Percentiles rank a stretch among this genome's conserved stretches.
These are phyloP conservation scores for Melozone crissalis DNA, from an alignment of 2,113 vertebrate species.

Conservation along the genomic window DNA sequence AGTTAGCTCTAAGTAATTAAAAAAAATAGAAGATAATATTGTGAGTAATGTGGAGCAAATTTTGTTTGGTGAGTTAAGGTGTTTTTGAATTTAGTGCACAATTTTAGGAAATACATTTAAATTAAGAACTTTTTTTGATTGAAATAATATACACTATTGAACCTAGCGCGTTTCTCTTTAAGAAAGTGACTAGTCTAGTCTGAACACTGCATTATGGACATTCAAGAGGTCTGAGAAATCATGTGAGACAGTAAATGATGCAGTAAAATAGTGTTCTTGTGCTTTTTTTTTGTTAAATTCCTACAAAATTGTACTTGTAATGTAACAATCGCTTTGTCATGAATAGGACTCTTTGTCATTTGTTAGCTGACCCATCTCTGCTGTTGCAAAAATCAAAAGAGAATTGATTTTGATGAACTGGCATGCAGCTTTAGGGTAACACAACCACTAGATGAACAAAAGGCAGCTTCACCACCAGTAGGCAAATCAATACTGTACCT, in stretches of 20 bases:
- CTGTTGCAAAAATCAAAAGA: slow-evolving; percentile 66
- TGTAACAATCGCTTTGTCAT: slow-evolving; percentile 16
- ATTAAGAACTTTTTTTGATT: not conserved
- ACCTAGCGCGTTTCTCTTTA: not conserved
- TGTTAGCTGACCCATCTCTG: slow-evolving; percentile 57
- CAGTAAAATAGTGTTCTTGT: slow-evolving; percentile 35
- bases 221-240: not conserved
- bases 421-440: slow-evolving; percentile 45
- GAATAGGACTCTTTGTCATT: slow-evolving; percentile 47
- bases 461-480: not conserved
- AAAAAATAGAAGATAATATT: not conserved
- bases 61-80: not conserved
- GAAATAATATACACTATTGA: not conserved
- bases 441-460: slow-evolving; percentile 19
- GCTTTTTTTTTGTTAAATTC: slow-evolving; percentile 45
- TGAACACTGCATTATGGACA: not conserved
- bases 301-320: slow-evolving; percentile 53
- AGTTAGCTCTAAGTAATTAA: not conserved
- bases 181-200: not conserved
- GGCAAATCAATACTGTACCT: not conserved
- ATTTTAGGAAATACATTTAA: not conserved
- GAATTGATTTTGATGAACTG: slow-evolving; percentile 62
- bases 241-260: slow-evolving; percentile 3
- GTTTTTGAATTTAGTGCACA: not conserved
- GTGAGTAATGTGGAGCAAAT: not conserved